These are phyloP conservation scores for Bradypus variegatus DNA, from an alignment of 2,797 vertebrate genomes.

Conservation along the genomic window DNA sequence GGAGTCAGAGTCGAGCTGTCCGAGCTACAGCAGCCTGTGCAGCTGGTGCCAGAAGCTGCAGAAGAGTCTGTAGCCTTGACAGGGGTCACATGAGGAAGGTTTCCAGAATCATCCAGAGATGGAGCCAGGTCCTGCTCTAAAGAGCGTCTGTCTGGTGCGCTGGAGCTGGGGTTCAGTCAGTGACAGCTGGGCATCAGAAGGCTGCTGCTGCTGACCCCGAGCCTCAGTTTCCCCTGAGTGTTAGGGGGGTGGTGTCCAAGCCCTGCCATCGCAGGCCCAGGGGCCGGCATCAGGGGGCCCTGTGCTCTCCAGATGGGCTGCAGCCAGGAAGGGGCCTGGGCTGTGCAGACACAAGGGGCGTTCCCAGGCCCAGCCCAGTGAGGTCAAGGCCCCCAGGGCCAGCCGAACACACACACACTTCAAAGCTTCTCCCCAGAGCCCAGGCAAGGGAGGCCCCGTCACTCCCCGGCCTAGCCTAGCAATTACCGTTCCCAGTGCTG, in stretches of 20 bases:
- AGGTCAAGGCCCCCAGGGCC: neutral
- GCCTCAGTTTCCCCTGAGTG: no score
- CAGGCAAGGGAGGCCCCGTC: neutral
- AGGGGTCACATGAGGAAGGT: no score
- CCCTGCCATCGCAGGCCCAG: neutral
- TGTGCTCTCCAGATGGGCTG: neutral
- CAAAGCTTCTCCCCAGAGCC: neutral
- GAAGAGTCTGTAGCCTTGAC: no score
- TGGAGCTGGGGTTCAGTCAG: no score
- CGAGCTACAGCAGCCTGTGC: no score
- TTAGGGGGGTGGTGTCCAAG: neutral
- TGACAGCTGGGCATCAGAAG: no score
- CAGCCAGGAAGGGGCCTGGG: neutral
- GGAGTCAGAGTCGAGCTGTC: no score
- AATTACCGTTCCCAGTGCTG: neutral
- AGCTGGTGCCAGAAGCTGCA: no score
- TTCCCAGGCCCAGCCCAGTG: neutral
- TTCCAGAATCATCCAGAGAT: no score
- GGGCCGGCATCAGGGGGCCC: neutral
- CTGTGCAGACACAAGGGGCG: neutral
- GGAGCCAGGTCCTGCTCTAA: no score
- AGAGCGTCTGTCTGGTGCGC: no score
- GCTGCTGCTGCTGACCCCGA: no score
- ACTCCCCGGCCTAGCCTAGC: neutral
- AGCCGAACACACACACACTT: neutral